These are phyloP conservation scores for Notospermus geniculatus DNA, from an alignment of 1,140 invertebrate species.

Conservation along the genomic window DNA sequence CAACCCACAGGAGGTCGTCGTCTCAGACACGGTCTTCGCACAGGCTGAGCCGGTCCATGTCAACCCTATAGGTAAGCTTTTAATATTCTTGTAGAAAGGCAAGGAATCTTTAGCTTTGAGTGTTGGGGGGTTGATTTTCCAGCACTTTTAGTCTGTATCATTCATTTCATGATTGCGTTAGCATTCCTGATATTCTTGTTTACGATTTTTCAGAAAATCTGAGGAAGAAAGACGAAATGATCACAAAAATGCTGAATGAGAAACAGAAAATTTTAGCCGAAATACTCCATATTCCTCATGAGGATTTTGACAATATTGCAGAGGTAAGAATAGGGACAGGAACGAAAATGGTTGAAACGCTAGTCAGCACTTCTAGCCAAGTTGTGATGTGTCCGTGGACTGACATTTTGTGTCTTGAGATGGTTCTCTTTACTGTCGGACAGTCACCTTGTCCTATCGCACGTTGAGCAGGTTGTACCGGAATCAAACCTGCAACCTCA, in stretches of 20 bases:
- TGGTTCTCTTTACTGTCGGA: no score
- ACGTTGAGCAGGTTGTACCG: no score
- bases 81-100: no score
- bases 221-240: conserved; percentile 46
- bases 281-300: conserved; percentile 71
- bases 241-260: conserved; percentile 69
- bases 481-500: no score
- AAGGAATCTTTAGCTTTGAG: no score
- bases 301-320: conserved; percentile 67
- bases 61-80: conserved; percentile 74
- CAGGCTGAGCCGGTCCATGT: conserved; percentile 69
- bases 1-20: conserved; percentile 75
- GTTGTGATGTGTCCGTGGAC: no score
- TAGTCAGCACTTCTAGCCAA: no score
- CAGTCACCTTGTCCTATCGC: no score
- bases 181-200: background rate
- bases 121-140: no score
- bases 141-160: no score
- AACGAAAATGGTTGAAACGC: no score
- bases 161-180: background rate
- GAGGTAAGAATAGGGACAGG: conserved; percentile 56
- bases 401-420: no score
- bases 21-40: conserved; percentile 71
- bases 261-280: conserved; percentile 74
- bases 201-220: background rate